Conservation (phyloP, 1,140 invertebrate genomes). For the Monochamus saltuarius region DNA sequence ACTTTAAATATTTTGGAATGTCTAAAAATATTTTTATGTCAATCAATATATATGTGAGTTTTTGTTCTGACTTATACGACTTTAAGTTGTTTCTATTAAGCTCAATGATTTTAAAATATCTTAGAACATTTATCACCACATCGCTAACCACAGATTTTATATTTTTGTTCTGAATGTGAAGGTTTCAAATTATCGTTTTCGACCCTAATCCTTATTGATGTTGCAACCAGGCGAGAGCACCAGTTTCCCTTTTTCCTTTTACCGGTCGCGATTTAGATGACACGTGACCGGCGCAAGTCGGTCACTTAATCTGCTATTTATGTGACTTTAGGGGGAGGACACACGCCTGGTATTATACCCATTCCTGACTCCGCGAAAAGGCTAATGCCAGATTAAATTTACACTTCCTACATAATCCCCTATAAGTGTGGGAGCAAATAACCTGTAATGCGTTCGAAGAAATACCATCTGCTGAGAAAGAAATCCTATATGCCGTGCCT, state of each 20-base stretch:
- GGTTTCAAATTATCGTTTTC: not conserved
- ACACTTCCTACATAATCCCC: constrained; percentile 27
- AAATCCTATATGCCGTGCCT: too few species aligned
- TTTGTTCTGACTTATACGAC: too few species aligned
- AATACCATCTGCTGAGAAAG: too few species aligned
- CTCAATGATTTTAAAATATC: too few species aligned
- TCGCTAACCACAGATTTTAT: too few species aligned
- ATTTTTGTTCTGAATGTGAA: too few species aligned
- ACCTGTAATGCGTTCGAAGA: too few species aligned
- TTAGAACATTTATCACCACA: too few species aligned
- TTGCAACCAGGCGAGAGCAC: constrained; percentile 1
- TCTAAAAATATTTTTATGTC: too few species aligned
- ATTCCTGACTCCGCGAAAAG: constrained; percentile 30
- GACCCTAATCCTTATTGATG: constrained; percentile 4
- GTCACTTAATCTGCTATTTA: constrained; percentile 55
- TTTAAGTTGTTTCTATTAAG: too few species aligned
- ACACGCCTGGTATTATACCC: constrained; percentile 25
- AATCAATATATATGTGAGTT: too few species aligned
- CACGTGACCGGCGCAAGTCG: constrained; percentile 50
- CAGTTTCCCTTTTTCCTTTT: constrained; percentile 2
- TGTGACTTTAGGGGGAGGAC: constrained; percentile 46
- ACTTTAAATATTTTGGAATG: too few species aligned
- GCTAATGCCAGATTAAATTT: constrained; percentile 37
- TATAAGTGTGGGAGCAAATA: constrained; percentile 16
- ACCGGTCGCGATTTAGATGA: constrained; percentile 15